Evolutionary conservation across 2,888 invertebrate genomes (phyloP), one percentile per base, ranked within the genome.

Genomic region (Lasioglossum marginatum): DNA sequence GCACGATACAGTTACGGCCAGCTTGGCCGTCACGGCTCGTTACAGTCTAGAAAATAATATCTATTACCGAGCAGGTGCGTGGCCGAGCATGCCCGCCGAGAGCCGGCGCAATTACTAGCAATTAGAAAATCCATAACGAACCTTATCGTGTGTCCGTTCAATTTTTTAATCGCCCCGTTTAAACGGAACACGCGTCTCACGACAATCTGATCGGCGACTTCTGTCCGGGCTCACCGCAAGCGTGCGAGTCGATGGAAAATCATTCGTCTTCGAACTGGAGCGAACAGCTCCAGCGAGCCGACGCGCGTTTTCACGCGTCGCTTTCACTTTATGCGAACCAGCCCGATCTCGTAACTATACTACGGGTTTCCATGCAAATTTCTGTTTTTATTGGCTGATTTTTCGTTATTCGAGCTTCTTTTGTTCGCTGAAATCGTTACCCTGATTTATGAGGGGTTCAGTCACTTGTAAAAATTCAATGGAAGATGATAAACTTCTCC

Each of bases 1-100:
- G 83, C 84, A 85, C 84, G 83, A 71, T 85, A 85, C 84, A 85
- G 84, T 84, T 84, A 84, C 19, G 43, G 43, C 57, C n/a, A 57
- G 57, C 48, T 71, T 19, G 43, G 31, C 66, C 77, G 52, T 70
- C 19, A 68, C 4, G 77, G 68, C 68, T 70, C 68, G 48, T 77
- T 77, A 68, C 48, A 68, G 68, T 43, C 63, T 66, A 68, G 45
- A 34, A 66, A 52, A 77, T 66, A 66, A 66, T 77, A 76, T 76
- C 76, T 23, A 45, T 68, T 68, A 68, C 68, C 37, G 68, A 68
- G 68, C 75, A 27, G 43, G 19, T 31, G 43, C 75, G 63, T 76
- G 27, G 40, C 16, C 40, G 70, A 14, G 60, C 23, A 40, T n/a
- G 23, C 23, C 23, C 31, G 27, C 60, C 16, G 40, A 14, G 60